Base-by-base conservation (phyloP, 2,113 vertebrate genomes). In the Phasianus colchicus region DNA sequence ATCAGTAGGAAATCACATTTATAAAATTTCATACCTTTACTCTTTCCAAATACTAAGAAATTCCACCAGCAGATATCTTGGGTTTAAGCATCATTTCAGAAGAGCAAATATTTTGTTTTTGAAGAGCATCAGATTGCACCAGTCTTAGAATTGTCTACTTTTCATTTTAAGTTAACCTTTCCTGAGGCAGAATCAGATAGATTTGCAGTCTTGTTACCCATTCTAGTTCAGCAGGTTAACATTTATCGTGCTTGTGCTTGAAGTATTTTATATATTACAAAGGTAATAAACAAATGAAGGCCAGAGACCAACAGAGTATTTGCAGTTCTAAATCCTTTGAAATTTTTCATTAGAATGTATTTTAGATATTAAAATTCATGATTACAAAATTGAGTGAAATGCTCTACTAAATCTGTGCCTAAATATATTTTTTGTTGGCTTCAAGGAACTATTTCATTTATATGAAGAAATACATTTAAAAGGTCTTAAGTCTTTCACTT, bases 51-150 rank as follows among this genome's bases (percentile, higher is more conserved):
- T 58, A 67, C 13, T 73, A 27, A 57, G 70, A 79, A 82, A 70
- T 65, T 54, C n/a, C 78, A n/a, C 18, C 27, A 84, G 40, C 30
- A 76, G 15, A 16, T 36, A n/a, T 65, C 63, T 72, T 70, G 36
- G 17, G 29, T 10, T 78, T 75, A 79, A 82, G 29, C 8, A 16
- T 13, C 48, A 73, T 48, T 90, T 90, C 40, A 14, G 13, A 82
- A 76, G 8, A 79, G 8, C 57, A 90, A 94, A 89, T 90, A 84
- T 75, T 94, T 86, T 86, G n/a, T 8, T 81, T 81, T 84, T 21
- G 6, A 61, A 66, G n/a, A 69, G 25, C 32, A 42, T 10, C 3
- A 5, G 30, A 72, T 36, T 76, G 8, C 16, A 79, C 50, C 8
- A 45, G 8, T 74, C 34, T 66, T 50, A 74, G 45, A 65, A 24